phyloP scores from a whole-genome alignment of 2,113 vertebrate genomes.

The Perca flavescens region DNA sequence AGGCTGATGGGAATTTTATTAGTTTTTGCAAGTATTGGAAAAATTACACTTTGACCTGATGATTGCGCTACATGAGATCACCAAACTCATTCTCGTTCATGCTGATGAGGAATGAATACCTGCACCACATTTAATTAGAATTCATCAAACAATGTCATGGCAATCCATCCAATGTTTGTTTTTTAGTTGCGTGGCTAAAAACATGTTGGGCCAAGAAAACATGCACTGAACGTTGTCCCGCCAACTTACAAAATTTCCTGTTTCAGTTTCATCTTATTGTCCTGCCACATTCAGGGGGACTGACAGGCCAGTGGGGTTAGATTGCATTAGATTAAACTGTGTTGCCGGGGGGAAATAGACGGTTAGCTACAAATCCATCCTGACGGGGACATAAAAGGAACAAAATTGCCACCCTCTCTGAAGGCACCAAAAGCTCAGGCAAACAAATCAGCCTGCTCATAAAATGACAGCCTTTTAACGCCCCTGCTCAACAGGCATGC shows the following conservation, averaged over 20 bases:
- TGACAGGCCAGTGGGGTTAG: constrained; percentile 11
- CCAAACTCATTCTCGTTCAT: not conserved
- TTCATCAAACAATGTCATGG: not conserved
- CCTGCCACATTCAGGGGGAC: constrained; percentile 16
- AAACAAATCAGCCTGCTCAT: constrained; percentile 63
- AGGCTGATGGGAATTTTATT: not conserved
- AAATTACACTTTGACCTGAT: not conserved
- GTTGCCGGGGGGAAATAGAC: constrained; percentile 55
- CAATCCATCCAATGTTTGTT: not conserved
- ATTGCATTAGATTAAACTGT: constrained; percentile 46
- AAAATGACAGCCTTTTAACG: constrained; percentile 50
- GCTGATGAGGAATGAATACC: not conserved
- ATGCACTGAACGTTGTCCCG: not conserved
- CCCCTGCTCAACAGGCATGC: constrained; percentile 39
- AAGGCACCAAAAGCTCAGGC: constrained; percentile 24
- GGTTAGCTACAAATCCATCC: constrained; percentile 60
- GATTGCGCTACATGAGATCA: not conserved
- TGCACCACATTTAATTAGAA: not conserved
- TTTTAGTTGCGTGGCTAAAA: not conserved
- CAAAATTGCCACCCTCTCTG: constrained; percentile 58
- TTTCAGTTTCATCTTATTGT: constrained; percentile 39
- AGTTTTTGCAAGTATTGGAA: not conserved
- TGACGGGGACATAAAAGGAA: constrained; percentile 60
- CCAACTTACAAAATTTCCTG: constrained; percentile 1
- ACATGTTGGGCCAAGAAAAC: not conserved